Base-by-base conservation (phyloP, 92 coral and sea anemone genomes). In the Micromussa lordhowensis region DNA sequence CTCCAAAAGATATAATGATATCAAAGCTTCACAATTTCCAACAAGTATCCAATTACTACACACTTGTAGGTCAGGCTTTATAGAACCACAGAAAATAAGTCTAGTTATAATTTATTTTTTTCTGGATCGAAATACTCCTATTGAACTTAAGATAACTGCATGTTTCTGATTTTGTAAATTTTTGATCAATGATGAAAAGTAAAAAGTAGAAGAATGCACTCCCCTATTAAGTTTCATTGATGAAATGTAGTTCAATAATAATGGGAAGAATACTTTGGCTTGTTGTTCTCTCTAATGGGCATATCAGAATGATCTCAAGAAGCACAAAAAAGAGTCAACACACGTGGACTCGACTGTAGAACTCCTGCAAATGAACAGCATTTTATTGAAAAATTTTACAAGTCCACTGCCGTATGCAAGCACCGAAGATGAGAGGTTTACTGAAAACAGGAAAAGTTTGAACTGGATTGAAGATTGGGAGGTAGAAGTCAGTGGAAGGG, bases 391-490 rank as follows among this genome's bases (percentile, higher is more conserved):
- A 15, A 73, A 66, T 28, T 88, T 88, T 55, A 22, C 44, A 5
- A 81, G 82, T 40, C 72, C 57, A 29, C 22, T 78, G 68, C 82
- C 88, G n/a, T 29, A 55, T 34, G 53, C 79, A 29, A 57, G 73
- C 80, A 26, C 74, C 44, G 70, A 55, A 68, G 91, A 88, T 71
- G 73, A 73, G 26, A 72, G 88, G 18, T 81, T 81, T 18, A 59
- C 34, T 22, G 86, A 90, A 70, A 90, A 77, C 66, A 79, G 78
- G 17, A 85, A 22, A 40, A 51, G 78, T 28, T 48, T 85, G 17
- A 35, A 73, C 34, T 90, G 93, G 93, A 57, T 90, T 6, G 35
- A 29, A 38, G 54, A 61, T 16, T 90, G 93, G 90, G 82, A 80
- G 57, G 51, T 35, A 30, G 89, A 89, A 19, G 79, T 69, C 51